phyloP scores from a whole-genome alignment of 1,140 invertebrate species.

The Diabrotica virgifera region DNA sequence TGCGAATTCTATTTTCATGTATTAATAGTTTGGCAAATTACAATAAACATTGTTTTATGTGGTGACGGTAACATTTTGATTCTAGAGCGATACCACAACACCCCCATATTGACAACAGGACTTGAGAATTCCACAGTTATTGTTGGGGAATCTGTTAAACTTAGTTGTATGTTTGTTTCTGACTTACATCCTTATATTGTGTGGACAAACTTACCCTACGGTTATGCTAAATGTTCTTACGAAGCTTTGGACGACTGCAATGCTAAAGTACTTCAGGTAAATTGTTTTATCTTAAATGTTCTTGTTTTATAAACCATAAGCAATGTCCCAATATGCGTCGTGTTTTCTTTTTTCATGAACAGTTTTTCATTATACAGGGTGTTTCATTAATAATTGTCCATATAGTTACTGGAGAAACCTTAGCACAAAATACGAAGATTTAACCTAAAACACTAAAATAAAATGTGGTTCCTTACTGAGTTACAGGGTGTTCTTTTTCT shows the following conservation, averaged over 20 bases:
- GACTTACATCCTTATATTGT: slow-evolving; percentile 65
- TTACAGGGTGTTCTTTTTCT: too few relatives aligned
- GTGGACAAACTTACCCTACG: slow-evolving; percentile 18
- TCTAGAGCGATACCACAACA: slow-evolving; percentile 72
- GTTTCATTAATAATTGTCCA: too few relatives aligned
- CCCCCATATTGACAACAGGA: slow-evolving; percentile 70
- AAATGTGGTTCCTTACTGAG: too few relatives aligned
- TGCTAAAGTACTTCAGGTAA: slow-evolving; percentile 31
- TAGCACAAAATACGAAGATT: too few relatives aligned
- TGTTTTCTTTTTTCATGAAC: too few relatives aligned
- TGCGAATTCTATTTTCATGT: not conserved
- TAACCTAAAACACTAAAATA: too few relatives aligned
- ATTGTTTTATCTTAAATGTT: too few relatives aligned
- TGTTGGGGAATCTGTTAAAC: slow-evolving; percentile 63
- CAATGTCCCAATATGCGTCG: too few relatives aligned
- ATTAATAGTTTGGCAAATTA: slow-evolving; percentile 4
- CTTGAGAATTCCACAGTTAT: slow-evolving; percentile 69
- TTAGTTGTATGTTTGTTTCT: slow-evolving; percentile 73
- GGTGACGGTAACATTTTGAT: slow-evolving; percentile 38
- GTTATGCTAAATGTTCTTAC: slow-evolving; percentile 9
- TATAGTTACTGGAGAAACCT: too few relatives aligned
- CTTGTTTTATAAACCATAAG: too few relatives aligned
- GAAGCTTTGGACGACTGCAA: slow-evolving; percentile 1
- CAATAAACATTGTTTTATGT: slow-evolving; percentile 1
- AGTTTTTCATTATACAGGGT: too few relatives aligned